phyloP scores from a whole-genome alignment of 2,888 invertebrate species.

The Aleiodes alternator region DNA sequence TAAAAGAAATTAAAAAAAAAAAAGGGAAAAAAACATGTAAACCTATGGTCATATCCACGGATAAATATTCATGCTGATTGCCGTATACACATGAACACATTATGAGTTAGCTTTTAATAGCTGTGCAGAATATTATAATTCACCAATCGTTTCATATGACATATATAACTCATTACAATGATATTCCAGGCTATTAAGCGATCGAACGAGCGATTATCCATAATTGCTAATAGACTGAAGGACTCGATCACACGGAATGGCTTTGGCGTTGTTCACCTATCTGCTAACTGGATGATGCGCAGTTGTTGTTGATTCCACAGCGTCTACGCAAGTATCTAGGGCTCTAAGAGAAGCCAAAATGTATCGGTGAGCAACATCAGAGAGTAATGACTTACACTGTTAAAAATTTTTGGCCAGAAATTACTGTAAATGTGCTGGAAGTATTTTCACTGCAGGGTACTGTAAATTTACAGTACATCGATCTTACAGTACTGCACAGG shows the following conservation, averaged over 20 bases:
- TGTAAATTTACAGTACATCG: too few relatives aligned
- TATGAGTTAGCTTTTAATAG: background rate
- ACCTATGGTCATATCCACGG: background rate
- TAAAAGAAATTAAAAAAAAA: too few relatives aligned
- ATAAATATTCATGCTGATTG: slow-evolving; percentile 23
- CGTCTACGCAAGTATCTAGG: slow-evolving; percentile 3
- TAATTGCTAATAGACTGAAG: slow-evolving; percentile 66
- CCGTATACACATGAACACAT: background rate
- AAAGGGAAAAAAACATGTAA: background rate
- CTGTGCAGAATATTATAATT: too few relatives aligned
- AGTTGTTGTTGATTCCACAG: slow-evolving; percentile 13
- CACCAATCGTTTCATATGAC: background rate
- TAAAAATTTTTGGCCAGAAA: too few relatives aligned
- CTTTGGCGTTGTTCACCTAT: slow-evolving; percentile 40
- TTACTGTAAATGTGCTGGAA: too few relatives aligned
- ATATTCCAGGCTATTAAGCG: slow-evolving; percentile 61
- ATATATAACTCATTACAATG: slow-evolving; percentile 44
- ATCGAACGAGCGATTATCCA: slow-evolving; percentile 62
- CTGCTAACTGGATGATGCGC: slow-evolving; percentile 11
- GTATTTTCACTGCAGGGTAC: too few relatives aligned
- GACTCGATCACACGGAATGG: slow-evolving; percentile 56
- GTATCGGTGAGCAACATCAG: slow-evolving; percentile 25
- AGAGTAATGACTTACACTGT: background rate
- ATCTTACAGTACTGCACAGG: too few relatives aligned
- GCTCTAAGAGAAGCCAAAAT: background rate